Base-by-base conservation (phyloP, 2,888 invertebrate species). In the Vanessa cardui region DNA sequence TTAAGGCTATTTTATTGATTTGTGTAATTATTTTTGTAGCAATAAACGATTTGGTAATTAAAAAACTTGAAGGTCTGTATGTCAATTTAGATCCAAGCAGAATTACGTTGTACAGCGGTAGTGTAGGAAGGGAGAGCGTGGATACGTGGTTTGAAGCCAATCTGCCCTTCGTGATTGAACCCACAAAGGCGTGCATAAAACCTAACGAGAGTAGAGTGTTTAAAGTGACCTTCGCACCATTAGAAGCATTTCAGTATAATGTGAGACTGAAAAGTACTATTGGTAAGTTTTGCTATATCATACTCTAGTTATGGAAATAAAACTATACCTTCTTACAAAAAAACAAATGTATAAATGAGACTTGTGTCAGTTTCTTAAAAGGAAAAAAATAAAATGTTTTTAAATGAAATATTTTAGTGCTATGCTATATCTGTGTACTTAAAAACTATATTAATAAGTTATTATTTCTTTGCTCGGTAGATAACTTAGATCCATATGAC, bases 181-280 rank as follows among this genome's bases (percentile, higher is more conserved):
- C 95, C 0, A 77, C 78, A 15, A 84, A 78, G 60, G 89, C 84
- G 15, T 89, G 87, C 63, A 80, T 95, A 12, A 78, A 82, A 4
- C 93, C 94, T 0, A 83, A 82, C 1, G 80, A 92, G 76, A 85
- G 70, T 20, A 72, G 81, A 65, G 76, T 77, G 12, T 94, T 94
- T 73, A 89, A 77, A 62, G 83, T 94, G 0, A 92, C 84, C 4
- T 95, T 95, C 81, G 82, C 90, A 3, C 95, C 95, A 0, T 77
- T 89, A 21, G 93, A 94, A 63, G 93, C 94, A 18, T 93, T 93
- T 71, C 83, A 91, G 59, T 95, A 94, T 68, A 88, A 83, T 81
- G 85, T 90, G 39, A 81, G 79, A 72, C 73, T 92, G 66, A 90
- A 85, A 74, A 88, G 91, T 76, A 66, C 72, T 6, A 90, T 92